Conservation (phyloP, 2,113 vertebrate genomes). For the Melospiza georgiana region DNA sequence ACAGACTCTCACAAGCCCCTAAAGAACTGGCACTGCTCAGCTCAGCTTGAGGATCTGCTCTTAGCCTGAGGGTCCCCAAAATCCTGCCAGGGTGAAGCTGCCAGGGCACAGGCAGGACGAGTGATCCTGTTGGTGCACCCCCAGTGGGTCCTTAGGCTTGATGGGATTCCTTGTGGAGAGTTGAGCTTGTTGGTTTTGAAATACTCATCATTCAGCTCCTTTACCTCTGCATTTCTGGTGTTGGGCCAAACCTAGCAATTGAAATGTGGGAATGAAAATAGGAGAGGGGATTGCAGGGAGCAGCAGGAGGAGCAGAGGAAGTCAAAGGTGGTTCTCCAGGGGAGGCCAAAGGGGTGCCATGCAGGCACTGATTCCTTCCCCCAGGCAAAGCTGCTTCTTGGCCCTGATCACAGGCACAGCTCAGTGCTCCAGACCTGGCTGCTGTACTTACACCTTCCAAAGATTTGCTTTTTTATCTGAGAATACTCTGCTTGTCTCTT, state of each 20-base stretch:
- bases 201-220: neutral
- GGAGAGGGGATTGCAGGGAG: neutral
- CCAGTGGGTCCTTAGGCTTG: neutral
- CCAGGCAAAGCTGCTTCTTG: neutral
- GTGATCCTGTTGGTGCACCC: neutral
- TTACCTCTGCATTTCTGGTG: neutral
- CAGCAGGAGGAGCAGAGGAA: neutral
- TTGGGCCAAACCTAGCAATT: neutral
- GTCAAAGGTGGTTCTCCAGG: neutral
- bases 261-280: neutral
- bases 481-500: accelerated
- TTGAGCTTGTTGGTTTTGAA: neutral
- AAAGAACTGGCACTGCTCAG: neutral
- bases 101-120: accelerated
- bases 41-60: neutral
- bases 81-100: neutral
- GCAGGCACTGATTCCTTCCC: neutral
- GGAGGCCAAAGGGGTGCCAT: neutral
- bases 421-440: neutral
- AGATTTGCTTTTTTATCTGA: neutral
- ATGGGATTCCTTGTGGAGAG: neutral
- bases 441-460: neutral
- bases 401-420: too few relatives aligned
- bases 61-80: neutral
- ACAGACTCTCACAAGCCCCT: too few relatives aligned